Evolutionary conservation across 2,888 invertebrate genomes (phyloP), one percentile per base, ranked within the genome.

Genomic region (Dexiosoma caninum): DNA sequence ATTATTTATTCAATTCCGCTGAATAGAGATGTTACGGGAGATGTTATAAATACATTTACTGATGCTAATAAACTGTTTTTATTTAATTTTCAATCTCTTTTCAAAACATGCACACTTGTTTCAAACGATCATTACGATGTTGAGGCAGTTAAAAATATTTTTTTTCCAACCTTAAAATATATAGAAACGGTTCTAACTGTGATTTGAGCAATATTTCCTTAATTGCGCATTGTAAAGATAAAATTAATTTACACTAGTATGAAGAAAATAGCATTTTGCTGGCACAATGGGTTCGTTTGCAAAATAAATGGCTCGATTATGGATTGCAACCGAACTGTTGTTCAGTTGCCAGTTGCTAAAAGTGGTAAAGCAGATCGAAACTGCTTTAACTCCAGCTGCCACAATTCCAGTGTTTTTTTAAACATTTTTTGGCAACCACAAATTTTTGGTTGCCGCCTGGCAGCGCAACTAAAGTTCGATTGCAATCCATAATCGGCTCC

Each of bases 221-320:
- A 55, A 32, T 60, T 40, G 37, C n/a, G 35, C n/a, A 46, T 42
- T 55, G 37, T 49, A 49, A 62, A 70, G 77, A 77, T 77, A 64
- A 77, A 37, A 64, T 21, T 19, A 64, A 77, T 46, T 35, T 55
- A 35, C 59, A 62, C 44, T 46, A 35, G 35, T 23, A 32, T 49
- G 37, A 19, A 49, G 19, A 37, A 46, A 35, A 57, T 21, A 57
- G 14, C 7, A 35, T 40, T 27, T 51, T 40, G 21, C 60, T 16
- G 30, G 23, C 51, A 51, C 51, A 51, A n/a, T 51, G 27, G 14
- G n/a, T n/a, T 2, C 8, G 27, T n/a, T 12, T n/a, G 27, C 23
- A 49, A 27, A n/a, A n/a, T n/a, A n/a, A n/a, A n/a, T n/a, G n/a
- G n/a, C n/a, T n/a, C n/a, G n/a, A n/a, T n/a, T n/a, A n/a, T n/a